These are phyloP conservation scores for Uria lomvia DNA, from an alignment of 2,113 vertebrate species.

Conservation along the genomic window DNA sequence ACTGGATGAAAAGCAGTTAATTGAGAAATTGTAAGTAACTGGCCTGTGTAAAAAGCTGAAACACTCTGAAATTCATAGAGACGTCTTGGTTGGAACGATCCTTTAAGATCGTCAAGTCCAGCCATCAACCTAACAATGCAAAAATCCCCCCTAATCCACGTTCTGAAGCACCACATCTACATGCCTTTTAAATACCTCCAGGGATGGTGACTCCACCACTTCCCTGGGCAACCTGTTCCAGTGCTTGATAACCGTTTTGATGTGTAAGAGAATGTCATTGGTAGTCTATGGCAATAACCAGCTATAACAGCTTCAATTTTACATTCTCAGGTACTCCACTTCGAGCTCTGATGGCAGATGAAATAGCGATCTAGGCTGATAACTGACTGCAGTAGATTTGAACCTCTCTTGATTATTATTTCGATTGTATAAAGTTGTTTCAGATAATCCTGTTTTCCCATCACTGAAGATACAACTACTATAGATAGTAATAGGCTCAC, in stretches of 20 bases:
- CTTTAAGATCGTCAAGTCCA: not conserved
- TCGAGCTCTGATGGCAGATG: not conserved
- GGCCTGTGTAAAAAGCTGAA: not conserved
- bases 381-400: not conserved
- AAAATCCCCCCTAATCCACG: not conserved
- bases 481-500: not conserved
- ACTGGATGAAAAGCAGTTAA: constrained; percentile 89
- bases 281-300: not conserved
- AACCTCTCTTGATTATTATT: not conserved
- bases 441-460: constrained; percentile 1
- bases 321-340: not conserved
- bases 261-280: not conserved
- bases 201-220: not conserved
- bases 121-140: not conserved
- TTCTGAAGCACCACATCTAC: not conserved
- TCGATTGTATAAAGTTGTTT: not conserved
- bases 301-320: constrained; percentile 1
- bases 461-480: not conserved
- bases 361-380: not conserved
- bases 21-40: constrained; percentile 88
- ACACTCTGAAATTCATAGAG: not conserved
- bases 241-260: not conserved
- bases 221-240: not conserved
- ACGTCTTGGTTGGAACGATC: not conserved
- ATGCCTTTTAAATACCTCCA: not conserved